Percentiles rank a stretch among this genome's conserved stretches.
These are phyloP conservation scores for Marisa cornuarietis DNA, from an alignment of 1,140 invertebrate species.

Conservation along the genomic window DNA sequence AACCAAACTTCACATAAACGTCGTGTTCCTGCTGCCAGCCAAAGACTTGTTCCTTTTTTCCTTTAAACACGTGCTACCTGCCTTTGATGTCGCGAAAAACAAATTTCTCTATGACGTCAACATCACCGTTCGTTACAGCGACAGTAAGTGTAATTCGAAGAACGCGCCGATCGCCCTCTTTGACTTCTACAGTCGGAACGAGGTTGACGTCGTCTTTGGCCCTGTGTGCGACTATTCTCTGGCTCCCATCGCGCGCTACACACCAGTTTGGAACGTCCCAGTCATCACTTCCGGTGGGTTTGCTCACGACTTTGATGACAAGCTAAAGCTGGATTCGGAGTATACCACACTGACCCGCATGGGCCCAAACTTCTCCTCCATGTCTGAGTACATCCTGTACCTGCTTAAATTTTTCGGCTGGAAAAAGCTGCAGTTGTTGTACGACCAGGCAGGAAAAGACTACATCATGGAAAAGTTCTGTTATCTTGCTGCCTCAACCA, in stretches of 20 bases:
- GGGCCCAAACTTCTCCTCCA: slow-evolving; percentile 74
- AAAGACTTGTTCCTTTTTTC: slow-evolving; percentile 38
- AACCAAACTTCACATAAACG: not conserved
- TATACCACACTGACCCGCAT: slow-evolving; percentile 53
- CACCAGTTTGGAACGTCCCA: slow-evolving; percentile 87
- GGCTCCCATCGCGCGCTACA: slow-evolving; percentile 88
- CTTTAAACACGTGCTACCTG: slow-evolving; percentile 32
- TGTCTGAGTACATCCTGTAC: slow-evolving; percentile 74
- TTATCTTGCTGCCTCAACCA: slow-evolving; percentile 47
- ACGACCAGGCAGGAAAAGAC: slow-evolving; percentile 74
- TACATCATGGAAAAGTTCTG: slow-evolving; percentile 69
- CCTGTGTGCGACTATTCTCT: slow-evolving; percentile 92
- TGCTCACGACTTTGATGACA: slow-evolving; percentile 78
- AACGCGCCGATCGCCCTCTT: slow-evolving; percentile 59
- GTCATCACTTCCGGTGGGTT: slow-evolving; percentile 86
- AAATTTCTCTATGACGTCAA: slow-evolving; percentile 18
- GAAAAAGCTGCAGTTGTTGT: slow-evolving; percentile 77
- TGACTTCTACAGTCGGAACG: slow-evolving; percentile 45
- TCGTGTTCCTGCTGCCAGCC: slow-evolving; percentile 17
- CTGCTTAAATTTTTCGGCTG: slow-evolving; percentile 78
- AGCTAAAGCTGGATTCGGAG: slow-evolving; percentile 33
- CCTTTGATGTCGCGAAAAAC: slow-evolving; percentile 42
- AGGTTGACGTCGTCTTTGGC: slow-evolving; percentile 80
- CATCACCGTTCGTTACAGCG: slow-evolving; percentile 48
- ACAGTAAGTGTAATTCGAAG: slow-evolving; percentile 60